Percentiles rank a stretch among this genome's conserved stretches.
These are phyloP conservation scores for Iguana delicatissima DNA, from an alignment of 2,797 vertebrate species.

Conservation along the genomic window DNA sequence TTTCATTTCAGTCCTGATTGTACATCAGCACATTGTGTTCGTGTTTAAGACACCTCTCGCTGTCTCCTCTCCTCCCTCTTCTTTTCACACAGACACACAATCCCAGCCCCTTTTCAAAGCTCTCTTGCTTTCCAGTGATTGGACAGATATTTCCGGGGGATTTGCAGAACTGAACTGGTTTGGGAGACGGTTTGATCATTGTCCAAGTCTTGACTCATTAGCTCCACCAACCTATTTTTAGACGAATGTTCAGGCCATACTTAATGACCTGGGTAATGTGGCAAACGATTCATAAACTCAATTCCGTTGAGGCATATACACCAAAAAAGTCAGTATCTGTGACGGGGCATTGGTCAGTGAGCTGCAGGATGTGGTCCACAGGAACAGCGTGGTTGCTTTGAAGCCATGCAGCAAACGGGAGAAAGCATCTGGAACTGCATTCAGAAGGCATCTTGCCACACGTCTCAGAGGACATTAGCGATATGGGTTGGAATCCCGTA, in stretches of 20 bases:
- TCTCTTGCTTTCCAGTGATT: not conserved
- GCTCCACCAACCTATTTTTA: not conserved
- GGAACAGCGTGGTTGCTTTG: not conserved
- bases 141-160: not conserved
- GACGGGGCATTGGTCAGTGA: not conserved
- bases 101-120: not conserved
- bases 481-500: too few relatives aligned
- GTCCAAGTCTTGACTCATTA: not conserved
- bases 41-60: too few relatives aligned
- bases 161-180: not conserved
- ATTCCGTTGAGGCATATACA: too few relatives aligned
- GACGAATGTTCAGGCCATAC: not conserved
- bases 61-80: too few relatives aligned
- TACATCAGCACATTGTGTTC: too few relatives aligned
- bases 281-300: not conserved
- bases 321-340: not conserved
- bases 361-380: not conserved
- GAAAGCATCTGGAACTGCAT: too few relatives aligned
- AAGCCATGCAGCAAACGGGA: not conserved
- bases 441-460: not conserved
- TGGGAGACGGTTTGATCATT: not conserved
- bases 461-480: too few relatives aligned
- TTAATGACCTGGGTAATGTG: not conserved
- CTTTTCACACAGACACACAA: too few relatives aligned
- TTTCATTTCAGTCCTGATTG: too few relatives aligned